phyloP scores from a whole-genome alignment of 2,888 invertebrate species.

The Atethmia centrago region DNA sequence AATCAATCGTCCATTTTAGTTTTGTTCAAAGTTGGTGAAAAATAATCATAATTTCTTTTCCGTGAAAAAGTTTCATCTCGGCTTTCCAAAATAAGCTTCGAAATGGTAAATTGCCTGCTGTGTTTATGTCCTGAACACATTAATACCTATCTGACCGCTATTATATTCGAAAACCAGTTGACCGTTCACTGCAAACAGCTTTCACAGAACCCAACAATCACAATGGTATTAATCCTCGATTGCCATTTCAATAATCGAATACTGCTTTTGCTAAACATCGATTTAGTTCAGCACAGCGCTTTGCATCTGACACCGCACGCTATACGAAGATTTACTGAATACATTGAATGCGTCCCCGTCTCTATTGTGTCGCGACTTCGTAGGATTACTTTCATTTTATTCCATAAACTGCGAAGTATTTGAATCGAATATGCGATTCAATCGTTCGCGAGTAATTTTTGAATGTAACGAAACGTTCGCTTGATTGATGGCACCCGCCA shows the following conservation, averaged over 20 bases:
- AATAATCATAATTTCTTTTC: background rate
- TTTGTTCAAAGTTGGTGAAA: background rate
- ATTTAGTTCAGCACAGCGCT: constrained; percentile 62
- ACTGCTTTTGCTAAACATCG: constrained; percentile 68
- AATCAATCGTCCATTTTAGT: background rate
- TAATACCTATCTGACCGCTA: constrained; percentile 21
- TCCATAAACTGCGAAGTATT: constrained; percentile 67
- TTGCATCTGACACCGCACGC: constrained; percentile 72
- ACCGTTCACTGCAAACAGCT: constrained; percentile 53
- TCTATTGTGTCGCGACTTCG: constrained; percentile 63
- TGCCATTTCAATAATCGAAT: constrained; percentile 70
- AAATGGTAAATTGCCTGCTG: constrained; percentile 16
- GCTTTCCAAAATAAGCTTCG: constrained; percentile 1
- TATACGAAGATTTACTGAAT: constrained; percentile 75
- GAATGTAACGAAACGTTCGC: constrained; percentile 66
- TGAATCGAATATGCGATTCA: constrained; percentile 59
- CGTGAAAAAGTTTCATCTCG: background rate
- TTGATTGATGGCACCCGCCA: constrained; percentile 70
- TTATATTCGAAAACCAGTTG: constrained; percentile 41
- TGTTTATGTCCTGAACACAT: constrained; percentile 12
- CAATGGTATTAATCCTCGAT: constrained; percentile 67
- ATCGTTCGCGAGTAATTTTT: constrained; percentile 66
- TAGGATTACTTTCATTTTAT: constrained; percentile 65
- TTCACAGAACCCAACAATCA: constrained; percentile 61
- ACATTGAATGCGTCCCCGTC: constrained; percentile 64